Evolutionary conservation across 2,888 invertebrate genomes (phyloP), one percentile per base, ranked within the genome.

Genomic region (Scelioninae gen. 2): DNA sequence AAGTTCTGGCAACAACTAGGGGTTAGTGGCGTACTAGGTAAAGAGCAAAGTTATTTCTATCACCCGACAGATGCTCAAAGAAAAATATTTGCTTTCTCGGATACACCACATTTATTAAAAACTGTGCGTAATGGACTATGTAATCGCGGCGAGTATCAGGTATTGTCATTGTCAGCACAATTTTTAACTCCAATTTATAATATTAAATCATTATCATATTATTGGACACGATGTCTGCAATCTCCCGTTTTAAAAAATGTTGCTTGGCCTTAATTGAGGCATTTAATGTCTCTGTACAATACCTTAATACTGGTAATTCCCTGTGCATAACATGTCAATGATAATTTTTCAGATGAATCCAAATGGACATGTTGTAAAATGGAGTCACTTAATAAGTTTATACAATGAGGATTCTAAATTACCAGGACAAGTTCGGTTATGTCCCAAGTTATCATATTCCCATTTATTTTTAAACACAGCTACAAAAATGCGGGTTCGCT

Each of bases 401-500:
- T 61, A 31, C 16, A 5, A 28, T 0, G 43, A 57, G 22, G 18
- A 60, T 1, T 37, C 33, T 37, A 35, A 7, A n/a, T 16, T 46
- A 16, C 37, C 37, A n/a, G 15, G 18, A 22, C 16, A 35, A 25
- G 7, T 60, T 18, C 60, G 60, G n/a, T 60, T 60, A 37, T 46
- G 60, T 16, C 45, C 35, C 1, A 46, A 60, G 48, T 9, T 60
- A 5, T 46, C 35, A 1, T 35, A 22, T 15, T 46, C 41, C 3
- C 63, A 63, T 43, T n/a, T 63, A 3, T 3, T 52, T 19, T 41
- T 50, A 19, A 63, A 50, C n/a, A 39, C 39, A 1, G 52, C 63
- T 4, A 41, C 52, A 3, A 63, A 63, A 31, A 63, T 63, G 63
- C n/a, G 63, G 41, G 63, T 63, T 31, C 31, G 52, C 2, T 37